Conservation (phyloP, 2,797 vertebrate genomes). For the Halcyon leucocephala region DNA sequence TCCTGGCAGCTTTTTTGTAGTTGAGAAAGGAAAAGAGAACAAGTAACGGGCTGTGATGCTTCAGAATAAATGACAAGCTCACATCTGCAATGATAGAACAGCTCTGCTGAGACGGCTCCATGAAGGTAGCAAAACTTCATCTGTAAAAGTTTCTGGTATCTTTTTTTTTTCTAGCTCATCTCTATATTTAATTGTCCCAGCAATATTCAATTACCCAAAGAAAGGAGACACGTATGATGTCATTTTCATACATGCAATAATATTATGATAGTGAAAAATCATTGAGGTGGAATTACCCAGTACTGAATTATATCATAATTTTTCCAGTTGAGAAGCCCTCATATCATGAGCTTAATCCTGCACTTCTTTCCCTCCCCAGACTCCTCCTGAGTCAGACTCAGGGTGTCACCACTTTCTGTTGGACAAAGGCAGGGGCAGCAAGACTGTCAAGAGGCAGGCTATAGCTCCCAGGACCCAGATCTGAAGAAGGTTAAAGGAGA, state of each 20-base stretch:
- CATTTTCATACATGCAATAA: background rate
- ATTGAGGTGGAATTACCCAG: background rate
- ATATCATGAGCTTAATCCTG: background rate
- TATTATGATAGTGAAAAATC: background rate
- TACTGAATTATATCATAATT: background rate
- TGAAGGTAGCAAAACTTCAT: background rate
- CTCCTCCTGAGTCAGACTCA: background rate
- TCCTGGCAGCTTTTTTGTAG: background rate
- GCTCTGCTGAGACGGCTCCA: accelerated
- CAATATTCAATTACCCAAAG: background rate
- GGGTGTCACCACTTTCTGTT: background rate
- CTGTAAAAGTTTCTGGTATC: background rate
- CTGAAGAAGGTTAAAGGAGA: background rate
- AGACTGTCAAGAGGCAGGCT: background rate
- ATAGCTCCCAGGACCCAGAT: background rate
- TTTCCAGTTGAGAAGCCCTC: background rate
- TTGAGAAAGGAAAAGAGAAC: background rate
- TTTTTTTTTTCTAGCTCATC: background rate
- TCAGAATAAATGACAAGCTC: background rate
- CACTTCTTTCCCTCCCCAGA: background rate
- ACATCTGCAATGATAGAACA: background rate
- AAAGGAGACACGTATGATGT: background rate
- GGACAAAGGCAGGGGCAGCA: background rate
- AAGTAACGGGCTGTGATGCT: background rate
- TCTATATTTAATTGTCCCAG: background rate